phyloP scores from a whole-genome alignment of 2,888 invertebrate genomes.

The Mantis religiosa region DNA sequence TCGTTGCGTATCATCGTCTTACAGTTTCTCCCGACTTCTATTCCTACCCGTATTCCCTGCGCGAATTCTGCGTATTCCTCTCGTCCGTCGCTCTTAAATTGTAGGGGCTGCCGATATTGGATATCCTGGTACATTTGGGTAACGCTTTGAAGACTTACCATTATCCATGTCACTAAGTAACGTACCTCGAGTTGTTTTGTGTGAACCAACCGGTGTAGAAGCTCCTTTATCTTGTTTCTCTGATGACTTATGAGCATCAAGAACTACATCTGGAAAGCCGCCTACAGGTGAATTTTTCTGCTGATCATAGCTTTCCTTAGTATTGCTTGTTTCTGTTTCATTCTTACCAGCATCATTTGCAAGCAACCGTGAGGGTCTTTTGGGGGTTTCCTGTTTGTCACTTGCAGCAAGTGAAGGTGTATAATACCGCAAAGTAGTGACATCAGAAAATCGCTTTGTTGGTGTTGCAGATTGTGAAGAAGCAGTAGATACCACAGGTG shows the following conservation, averaged over 20 bases:
- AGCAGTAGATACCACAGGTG: neutral
- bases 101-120: neutral
- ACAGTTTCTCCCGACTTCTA: no score
- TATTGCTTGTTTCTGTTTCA: neutral
- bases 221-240: neutral
- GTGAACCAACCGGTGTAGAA: neutral
- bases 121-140: neutral
- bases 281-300: neutral
- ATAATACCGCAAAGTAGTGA: neutral
- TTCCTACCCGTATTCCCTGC: no score
- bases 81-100: no score
- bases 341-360: neutral
- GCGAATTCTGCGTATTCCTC: neutral
- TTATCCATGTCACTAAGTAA: constrained; percentile 12
- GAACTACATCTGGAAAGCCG: neutral
- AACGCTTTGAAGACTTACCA: neutral
- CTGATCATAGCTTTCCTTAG: neutral
- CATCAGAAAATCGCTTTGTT: neutral
- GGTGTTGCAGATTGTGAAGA: neutral
- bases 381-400: neutral
- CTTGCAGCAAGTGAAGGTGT: neutral
- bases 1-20: no score
- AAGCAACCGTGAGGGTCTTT: neutral
- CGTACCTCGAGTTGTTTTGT: constrained; percentile 17
- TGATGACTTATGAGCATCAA: neutral